These are phyloP conservation scores for Rattus rattus DNA, from an alignment of 2,113 vertebrate species.

Conservation along the genomic window DNA sequence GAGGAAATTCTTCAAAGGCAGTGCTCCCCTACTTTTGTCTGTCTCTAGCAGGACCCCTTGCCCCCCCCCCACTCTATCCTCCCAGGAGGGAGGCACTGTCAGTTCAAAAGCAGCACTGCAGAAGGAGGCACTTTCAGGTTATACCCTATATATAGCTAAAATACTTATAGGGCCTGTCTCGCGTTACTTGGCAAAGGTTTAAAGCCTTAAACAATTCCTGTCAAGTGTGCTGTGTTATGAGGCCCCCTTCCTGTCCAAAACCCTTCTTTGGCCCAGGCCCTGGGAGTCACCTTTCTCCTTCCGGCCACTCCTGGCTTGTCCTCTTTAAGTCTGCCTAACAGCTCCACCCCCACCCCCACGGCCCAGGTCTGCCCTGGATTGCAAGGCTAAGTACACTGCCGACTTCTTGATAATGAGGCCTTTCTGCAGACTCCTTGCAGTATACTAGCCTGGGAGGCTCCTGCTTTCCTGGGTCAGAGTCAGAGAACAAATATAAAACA, in stretches of 20 bases:
- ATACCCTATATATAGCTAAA: conserved; percentile 52
- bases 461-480: not conserved
- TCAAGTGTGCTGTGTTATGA: conserved; percentile 57
- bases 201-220: conserved; percentile 67
- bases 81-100: not conserved
- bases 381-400: not conserved
- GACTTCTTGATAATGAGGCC: not conserved
- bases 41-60: conserved; percentile 33
- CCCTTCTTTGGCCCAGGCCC: conserved; percentile 48
- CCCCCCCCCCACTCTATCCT: conserved; percentile 51
- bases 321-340: conserved; percentile 5
- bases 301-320: not conserved
- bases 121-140: conserved; percentile 48
- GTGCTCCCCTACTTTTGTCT: conserved; percentile 60
- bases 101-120: not conserved
- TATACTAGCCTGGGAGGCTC: not conserved
- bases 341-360: not conserved
- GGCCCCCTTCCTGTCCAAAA: conserved; percentile 63
- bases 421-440: not conserved
- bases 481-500: not conserved
- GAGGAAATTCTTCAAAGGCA: conserved; percentile 74
- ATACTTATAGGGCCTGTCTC: conserved; percentile 12
- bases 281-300: conserved; percentile 60
- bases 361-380: not conserved
- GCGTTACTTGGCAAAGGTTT: conserved; percentile 47